Conservation (phyloP, 2,797 vertebrate species). For the Pristis pectinata region DNA sequence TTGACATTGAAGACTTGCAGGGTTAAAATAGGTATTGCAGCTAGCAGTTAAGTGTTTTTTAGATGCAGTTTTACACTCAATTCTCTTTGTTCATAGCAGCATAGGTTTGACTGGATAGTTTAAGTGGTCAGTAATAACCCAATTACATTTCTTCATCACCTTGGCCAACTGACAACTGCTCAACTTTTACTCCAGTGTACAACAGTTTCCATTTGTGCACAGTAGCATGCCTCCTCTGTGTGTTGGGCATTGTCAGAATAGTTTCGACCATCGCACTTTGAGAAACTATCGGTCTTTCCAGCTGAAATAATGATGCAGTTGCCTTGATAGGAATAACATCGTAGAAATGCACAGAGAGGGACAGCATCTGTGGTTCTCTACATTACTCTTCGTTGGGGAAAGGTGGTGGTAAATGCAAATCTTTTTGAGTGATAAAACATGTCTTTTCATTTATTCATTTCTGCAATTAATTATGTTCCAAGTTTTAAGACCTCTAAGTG, state of each 20-base stretch:
- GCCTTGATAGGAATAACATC: background rate
- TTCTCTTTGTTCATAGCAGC: background rate
- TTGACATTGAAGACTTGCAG: background rate
- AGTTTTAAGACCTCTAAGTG: background rate
- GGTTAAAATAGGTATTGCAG: background rate
- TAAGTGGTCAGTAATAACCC: background rate
- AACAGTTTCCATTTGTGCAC: background rate
- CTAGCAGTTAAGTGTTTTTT: background rate
- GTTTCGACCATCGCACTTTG: background rate
- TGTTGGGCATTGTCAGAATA: background rate
- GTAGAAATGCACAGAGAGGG: background rate
- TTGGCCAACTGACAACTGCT: background rate
- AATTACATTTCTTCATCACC: background rate
- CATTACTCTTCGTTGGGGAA: background rate
- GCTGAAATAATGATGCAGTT: background rate
- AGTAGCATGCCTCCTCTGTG: background rate
- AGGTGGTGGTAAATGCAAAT: background rate
- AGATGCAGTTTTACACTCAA: background rate
- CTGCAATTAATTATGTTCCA: background rate
- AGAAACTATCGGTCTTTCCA: background rate
- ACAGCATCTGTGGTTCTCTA: background rate
- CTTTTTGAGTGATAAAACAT: background rate
- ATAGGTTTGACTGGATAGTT: background rate
- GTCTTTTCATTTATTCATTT: background rate
- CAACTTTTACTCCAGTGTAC: background rate